Conservation (phyloP, 2,113 vertebrate species). For the Ochotona curzoniae region DNA sequence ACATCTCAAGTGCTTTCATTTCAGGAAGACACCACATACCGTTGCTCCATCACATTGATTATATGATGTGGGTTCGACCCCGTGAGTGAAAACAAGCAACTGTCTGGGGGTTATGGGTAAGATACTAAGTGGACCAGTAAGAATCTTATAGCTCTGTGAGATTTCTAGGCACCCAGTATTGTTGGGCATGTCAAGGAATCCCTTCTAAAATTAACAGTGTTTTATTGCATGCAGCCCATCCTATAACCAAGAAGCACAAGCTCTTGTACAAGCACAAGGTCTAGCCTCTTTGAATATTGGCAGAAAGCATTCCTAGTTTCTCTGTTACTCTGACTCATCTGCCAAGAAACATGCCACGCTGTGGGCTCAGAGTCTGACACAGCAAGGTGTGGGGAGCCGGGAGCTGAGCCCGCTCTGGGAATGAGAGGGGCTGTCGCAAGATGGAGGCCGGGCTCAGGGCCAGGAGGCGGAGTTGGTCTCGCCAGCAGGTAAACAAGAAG, state of each 20-base stretch:
- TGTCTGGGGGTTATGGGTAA: too few relatives aligned
- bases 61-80: too few relatives aligned
- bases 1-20: not conserved
- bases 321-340: not conserved
- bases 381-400: too few relatives aligned
- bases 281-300: not conserved
- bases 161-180: not conserved
- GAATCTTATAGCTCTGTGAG: not conserved
- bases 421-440: too few relatives aligned
- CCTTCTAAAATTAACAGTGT: not conserved
- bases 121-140: too few relatives aligned
- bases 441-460: too few relatives aligned
- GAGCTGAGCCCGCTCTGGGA: too few relatives aligned
- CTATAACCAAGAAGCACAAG: not conserved
- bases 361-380: not conserved
- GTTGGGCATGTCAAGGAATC: not conserved
- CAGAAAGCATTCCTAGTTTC: not conserved
- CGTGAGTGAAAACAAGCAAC: too few relatives aligned
- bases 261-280: not conserved
- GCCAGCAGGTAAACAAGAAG: too few relatives aligned
- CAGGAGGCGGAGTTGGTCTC: too few relatives aligned
- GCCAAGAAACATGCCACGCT: not conserved
- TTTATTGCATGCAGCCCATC: not conserved
- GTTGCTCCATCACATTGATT: too few relatives aligned
- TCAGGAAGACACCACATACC: too few relatives aligned